Base-by-base conservation (phyloP, 2,113 vertebrate species). In the Nansenia antarctica region DNA sequence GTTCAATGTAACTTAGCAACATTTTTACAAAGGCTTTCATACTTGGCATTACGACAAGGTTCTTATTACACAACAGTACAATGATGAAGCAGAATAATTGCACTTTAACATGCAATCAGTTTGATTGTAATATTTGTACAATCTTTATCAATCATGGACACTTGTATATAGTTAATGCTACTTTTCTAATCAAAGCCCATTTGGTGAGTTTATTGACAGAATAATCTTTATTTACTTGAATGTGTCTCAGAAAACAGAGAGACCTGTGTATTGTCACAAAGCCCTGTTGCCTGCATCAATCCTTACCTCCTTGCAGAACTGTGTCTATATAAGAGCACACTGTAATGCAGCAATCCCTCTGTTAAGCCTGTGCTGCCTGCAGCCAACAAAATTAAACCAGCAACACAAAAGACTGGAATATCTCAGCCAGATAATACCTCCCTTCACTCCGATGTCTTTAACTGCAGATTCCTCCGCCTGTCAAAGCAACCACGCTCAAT, bases 351-450 rank as follows among this genome's bases (percentile, higher is more conserved):
- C 35, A 68, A 74, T 74, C 72, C 35, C 11, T 68, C 65, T 30
- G 64, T 62, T 52, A 52, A 66, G 60, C 45, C 14, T 42, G 58
- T 67, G 62, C 57, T 68, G 65, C 49, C 59, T 62, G 65, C 30
- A 63, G 49, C 52, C 66, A 74, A 72, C 55, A 65, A 29, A 72
- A 67, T 73, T 73, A 22, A 27, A 74, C 75, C 75, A 65, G 72
- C 69, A 70, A 74, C 58, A 64, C 76, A 53, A 76, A 72, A 69
- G 49, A 32, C 60, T 11, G 15, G 29, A 58, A 22, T 70, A 34
- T 31, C 73, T 74, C 20, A 63, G 45, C n/a, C 5, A 35, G 22
- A 70, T 32, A 53, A 7, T 35, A 57, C 29, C 4, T 34, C 32
- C n/a, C 52, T 62, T 64, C 24, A 2, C 26, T 39, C 22, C 15